Evolutionary conservation across 2,797 vertebrate species (phyloP).

Genomic region (Phataginus tricuspis): DNA sequence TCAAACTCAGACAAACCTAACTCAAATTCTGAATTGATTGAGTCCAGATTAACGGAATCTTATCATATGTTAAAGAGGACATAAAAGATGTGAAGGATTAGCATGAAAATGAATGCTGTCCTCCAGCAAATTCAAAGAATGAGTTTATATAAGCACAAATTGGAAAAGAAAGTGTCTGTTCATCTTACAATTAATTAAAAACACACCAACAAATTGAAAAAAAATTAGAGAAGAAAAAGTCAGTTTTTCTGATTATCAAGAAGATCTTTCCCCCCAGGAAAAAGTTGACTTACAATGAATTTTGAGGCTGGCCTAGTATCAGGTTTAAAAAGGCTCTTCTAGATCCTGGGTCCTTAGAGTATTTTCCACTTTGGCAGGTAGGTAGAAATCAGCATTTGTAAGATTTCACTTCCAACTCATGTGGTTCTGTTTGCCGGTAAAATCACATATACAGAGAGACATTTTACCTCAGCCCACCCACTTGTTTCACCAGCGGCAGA

Average conservation of each 20-base stretch:
- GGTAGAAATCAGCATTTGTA: slow-evolving; percentile 3
- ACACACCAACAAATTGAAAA: not conserved
- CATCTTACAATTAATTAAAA: not conserved
- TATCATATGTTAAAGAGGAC: not conserved
- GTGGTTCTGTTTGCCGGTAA: slow-evolving; percentile 59
- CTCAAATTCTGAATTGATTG: not conserved
- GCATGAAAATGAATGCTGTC: not conserved
- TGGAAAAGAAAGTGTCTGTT: not conserved
- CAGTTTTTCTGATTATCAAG: not conserved
- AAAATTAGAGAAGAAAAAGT: not conserved
- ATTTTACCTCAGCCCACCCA: not conserved
- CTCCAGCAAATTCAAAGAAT: not conserved
- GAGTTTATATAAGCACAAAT: not conserved
- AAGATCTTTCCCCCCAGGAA: not conserved
- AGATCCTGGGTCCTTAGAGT: not conserved
- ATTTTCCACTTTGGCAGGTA: slow-evolving; percentile 50
- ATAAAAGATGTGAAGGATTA: not conserved
- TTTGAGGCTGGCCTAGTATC: not conserved
- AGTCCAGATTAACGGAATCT: slow-evolving; percentile 1
- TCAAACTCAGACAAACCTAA: slow-evolving; percentile 41
- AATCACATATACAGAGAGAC: not conserved
- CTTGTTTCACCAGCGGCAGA: not conserved
- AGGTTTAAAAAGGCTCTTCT: not conserved
- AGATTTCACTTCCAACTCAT: slow-evolving; percentile 62
- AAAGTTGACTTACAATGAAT: slow-evolving; percentile 1